phyloP scores from a whole-genome alignment of 2,113 vertebrate genomes.

The Arvicanthis niloticus region DNA sequence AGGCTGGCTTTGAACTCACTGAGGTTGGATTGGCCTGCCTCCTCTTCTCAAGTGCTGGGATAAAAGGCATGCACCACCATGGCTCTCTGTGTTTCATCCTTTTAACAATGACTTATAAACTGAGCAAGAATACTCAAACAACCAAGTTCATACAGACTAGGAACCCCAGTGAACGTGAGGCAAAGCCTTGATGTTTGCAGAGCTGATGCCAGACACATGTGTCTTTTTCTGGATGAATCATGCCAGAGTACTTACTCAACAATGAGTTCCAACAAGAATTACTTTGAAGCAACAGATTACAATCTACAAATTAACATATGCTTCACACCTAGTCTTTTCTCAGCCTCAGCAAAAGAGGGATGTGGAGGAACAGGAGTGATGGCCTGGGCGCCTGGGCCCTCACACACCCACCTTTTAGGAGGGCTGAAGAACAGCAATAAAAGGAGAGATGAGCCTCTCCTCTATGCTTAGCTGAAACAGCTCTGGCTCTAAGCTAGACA shows the following conservation, averaged over 20 bases:
- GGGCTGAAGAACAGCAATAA: neutral
- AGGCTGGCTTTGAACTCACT: neutral
- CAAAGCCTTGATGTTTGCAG: neutral
- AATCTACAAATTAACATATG: neutral
- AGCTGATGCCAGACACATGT: neutral
- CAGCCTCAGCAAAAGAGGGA: neutral
- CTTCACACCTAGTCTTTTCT: slow-evolving; percentile 2
- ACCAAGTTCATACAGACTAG: neutral
- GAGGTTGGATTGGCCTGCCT: neutral
- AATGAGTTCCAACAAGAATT: slow-evolving; percentile 29
- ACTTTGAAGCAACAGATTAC: slow-evolving; percentile 9
- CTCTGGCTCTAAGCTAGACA: slow-evolving; percentile 37
- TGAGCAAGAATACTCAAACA: neutral
- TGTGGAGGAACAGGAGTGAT: neutral
- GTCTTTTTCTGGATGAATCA: slow-evolving; percentile 22
- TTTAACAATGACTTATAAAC: neutral
- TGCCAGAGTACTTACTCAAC: neutral
- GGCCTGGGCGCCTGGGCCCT: neutral
- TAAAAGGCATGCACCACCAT: neutral
- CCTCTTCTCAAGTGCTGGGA: neutral
- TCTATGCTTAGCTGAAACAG: neutral
- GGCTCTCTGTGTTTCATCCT: neutral
- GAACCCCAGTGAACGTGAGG: neutral
- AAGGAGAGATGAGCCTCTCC: neutral
- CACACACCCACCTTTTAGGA: neutral